A percentile compares a stretch with the other conserved stretches of the same genome.
phyloP scores from a whole-genome alignment of 2,113 vertebrate genomes.

The Paedocypris sp. region DNA sequence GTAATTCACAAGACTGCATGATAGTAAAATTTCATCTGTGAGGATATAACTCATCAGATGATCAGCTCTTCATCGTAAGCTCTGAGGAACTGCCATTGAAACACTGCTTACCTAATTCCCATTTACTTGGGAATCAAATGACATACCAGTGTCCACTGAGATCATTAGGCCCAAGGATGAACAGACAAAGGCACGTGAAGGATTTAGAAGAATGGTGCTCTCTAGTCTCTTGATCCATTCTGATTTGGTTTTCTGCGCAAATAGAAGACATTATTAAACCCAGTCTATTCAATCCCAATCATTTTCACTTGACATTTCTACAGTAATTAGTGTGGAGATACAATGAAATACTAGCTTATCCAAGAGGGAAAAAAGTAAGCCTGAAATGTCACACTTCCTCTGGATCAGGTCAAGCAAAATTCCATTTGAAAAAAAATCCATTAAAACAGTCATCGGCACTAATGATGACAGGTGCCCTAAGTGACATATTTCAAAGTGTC shows the following conservation, averaged over 20 bases:
- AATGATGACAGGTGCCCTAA: conserved; percentile 27
- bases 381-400: conserved; percentile 32
- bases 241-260: neutral
- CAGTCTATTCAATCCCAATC: conserved; percentile 14
- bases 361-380: conserved; percentile 17
- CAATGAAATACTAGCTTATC: neutral
- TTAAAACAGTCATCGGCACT: conserved; percentile 29
- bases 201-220: too few relatives aligned
- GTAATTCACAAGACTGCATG: too few relatives aligned
- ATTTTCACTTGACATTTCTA: conserved; percentile 34
- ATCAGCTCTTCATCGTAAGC: conserved; percentile 1
- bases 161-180: neutral
- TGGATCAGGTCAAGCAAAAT: conserved; percentile 8
- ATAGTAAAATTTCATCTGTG: too few relatives aligned
- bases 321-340: conserved; percentile 14
- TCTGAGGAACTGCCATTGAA: conserved; percentile 4
- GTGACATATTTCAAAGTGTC: conserved; percentile 19
- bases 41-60: too few relatives aligned
- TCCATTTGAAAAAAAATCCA: conserved; percentile 24
- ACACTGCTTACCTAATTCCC: neutral
- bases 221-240: too few relatives aligned
- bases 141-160: neutral
- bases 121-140: neutral
- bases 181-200: neutral
- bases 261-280: conserved; percentile 2